These are phyloP conservation scores for Erebia aethiops DNA, from an alignment of 2,888 invertebrate genomes.

Conservation along the genomic window DNA sequence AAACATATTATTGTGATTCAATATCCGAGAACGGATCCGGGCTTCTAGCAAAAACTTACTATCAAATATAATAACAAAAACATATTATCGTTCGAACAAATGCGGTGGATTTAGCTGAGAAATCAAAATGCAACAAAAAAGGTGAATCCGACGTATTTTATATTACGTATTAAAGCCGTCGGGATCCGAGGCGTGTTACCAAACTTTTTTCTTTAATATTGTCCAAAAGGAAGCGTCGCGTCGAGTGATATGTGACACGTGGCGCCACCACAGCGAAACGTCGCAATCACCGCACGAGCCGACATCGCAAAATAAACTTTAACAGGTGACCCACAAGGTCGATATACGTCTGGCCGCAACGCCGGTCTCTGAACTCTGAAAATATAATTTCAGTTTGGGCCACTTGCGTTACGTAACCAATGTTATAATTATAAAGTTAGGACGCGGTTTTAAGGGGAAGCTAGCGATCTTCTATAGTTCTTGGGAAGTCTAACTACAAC, in stretches of 20 bases:
- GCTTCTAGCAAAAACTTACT: background rate
- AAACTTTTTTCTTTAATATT: constrained; percentile 52
- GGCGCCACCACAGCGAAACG: constrained; percentile 60
- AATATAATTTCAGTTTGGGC: constrained; percentile 80
- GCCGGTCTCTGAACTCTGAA: constrained; percentile 78
- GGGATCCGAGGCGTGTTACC: constrained; percentile 36
- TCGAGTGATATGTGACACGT: constrained; percentile 81
- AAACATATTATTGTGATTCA: background rate
- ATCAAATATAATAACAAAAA: constrained; percentile 2
- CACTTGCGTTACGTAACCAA: constrained; percentile 78
- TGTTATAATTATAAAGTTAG: constrained; percentile 77
- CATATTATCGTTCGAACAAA: background rate
- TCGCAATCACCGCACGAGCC: constrained; percentile 49
- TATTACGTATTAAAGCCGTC: constrained; percentile 38
- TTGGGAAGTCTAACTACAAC: background rate
- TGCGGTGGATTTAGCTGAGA: background rate
- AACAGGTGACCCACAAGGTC: constrained; percentile 55
- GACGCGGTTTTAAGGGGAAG: constrained; percentile 51
- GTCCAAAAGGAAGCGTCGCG: constrained; percentile 77
- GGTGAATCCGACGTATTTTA: constrained; percentile 28
- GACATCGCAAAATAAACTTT: constrained; percentile 63
- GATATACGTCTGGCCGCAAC: constrained; percentile 49
- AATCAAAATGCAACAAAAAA: constrained; percentile 16
- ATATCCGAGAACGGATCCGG: background rate
- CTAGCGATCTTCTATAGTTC: constrained; percentile 28